Percentiles rank a stretch among this genome's conserved stretches.
phyloP scores from a whole-genome alignment of 2,888 invertebrate species.

The Agonopterix alstromeriana region DNA sequence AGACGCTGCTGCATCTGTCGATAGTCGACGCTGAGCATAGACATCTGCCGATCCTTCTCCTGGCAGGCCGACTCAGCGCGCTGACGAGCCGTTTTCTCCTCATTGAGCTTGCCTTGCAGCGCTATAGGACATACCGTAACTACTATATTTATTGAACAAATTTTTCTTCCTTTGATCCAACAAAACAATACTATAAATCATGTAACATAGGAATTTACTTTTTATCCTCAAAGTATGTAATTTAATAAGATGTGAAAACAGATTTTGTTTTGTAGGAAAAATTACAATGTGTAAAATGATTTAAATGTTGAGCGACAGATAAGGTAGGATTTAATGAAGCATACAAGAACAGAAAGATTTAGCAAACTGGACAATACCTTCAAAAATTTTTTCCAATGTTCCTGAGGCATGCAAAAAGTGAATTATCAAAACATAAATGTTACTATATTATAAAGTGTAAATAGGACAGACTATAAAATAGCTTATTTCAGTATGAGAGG shows the following conservation, averaged over 20 bases:
- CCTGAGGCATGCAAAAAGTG: conserved; percentile 79
- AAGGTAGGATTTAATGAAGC: no score
- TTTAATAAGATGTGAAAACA: no score
- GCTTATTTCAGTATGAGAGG: conserved; percentile 27
- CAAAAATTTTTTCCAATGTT: conserved; percentile 81
- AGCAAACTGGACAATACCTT: conserved; percentile 78
- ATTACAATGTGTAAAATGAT: no score
- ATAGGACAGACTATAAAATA: conserved; percentile 35
- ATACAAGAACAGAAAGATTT: background rate
- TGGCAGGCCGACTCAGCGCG: conserved; percentile 91
- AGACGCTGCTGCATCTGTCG: conserved; percentile 94
- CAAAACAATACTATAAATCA: no score
- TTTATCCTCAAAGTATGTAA: no score
- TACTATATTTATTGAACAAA: no score
- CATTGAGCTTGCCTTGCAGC: conserved; percentile 92
- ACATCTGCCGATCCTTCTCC: conserved; percentile 95
- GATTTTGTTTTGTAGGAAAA: no score
- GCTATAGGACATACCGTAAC: conserved; percentile 63
- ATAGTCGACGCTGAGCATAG: conserved; percentile 96
- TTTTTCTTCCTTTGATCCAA: no score
- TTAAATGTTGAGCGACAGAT: no score
- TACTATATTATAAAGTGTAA: conserved; percentile 8
- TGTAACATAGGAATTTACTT: no score
- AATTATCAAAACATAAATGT: conserved; percentile 49
- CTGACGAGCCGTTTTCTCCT: conserved; percentile 91